Evolutionary conservation across 2,888 invertebrate genomes (phyloP), one percentile per base, ranked within the genome.

Genomic region (Aspidiotus destructor): DNA sequence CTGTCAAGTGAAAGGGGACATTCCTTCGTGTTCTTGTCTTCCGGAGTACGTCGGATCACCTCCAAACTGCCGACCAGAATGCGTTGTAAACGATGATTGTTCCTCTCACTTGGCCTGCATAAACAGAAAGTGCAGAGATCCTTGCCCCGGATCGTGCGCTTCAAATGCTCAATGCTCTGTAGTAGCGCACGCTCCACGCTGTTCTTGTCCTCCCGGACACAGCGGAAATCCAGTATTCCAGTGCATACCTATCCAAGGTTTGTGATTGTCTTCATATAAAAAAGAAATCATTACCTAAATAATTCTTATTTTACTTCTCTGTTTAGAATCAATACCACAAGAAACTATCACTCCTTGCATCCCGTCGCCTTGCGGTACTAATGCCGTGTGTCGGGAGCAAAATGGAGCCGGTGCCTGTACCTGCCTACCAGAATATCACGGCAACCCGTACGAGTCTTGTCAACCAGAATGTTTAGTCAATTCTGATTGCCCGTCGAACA

Each of bases 41-140:
- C 78, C 80, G n/a, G 86, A 86, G 73, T 87, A 85, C 75, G 81
- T 82, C 70, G 89, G 89, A 62, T 85, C 88, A 78, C 88, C 89
- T n/a, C 79, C 80, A 44, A 77, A 77, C 68, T 79, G 79, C 72
- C 74, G 76, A 60, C 90, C 90, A 1, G 91, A 91, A 78, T 92
- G 92, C 77, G 83, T 88, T 8, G 86, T 88, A 0, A 90, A 89
- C 74, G 83, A 87, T 7, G 90, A 92, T 75, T 92, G 91, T 77
- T 83, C 86, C 42, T 85, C 85, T 72, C 85, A 86, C 74, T 85
- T 85, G 75, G 89, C 90, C 9, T 92, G 92, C 75, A 84, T 88
- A 72, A 88, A 87, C 75, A 87, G 87, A 77, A 89, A 87, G 77
- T 92, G 92, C 74, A 81, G 81, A 42, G 88, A 92, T 77, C 90